These are phyloP conservation scores for Lasioglossum albipes DNA, from an alignment of 1,140 invertebrate genomes.

Conservation along the genomic window DNA sequence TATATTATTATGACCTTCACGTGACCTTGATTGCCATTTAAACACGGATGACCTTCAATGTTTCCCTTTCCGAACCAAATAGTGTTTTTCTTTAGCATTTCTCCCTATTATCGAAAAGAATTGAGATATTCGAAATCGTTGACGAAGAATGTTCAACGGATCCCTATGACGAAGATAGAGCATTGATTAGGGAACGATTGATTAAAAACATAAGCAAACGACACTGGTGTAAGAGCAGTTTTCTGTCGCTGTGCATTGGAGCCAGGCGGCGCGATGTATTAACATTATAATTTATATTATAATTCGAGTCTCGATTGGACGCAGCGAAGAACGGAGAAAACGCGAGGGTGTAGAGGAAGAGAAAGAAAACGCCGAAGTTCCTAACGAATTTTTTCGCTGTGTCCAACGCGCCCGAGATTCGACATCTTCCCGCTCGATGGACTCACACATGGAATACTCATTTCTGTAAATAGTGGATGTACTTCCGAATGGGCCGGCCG, in stretches of 20 bases:
- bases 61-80: too few species aligned
- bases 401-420: slow-evolving; percentile 1
- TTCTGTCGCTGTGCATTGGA: not conserved
- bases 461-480: slow-evolving; percentile 49
- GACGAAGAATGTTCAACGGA: too few species aligned
- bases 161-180: too few species aligned
- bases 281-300: slow-evolving; percentile 1
- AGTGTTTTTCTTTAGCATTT: too few species aligned
- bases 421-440: not conserved
- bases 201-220: too few species aligned
- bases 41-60: too few species aligned
- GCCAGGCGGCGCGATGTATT: not conserved
- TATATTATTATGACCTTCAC: too few species aligned
- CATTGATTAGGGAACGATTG: too few species aligned
- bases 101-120: too few species aligned
- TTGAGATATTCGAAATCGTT: too few species aligned
- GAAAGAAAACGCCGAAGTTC: slow-evolving; percentile 43
- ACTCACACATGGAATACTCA: slow-evolving; percentile 30
- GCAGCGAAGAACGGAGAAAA: not conserved
- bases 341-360: not conserved
- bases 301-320: not conserved
- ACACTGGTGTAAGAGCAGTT: too few species aligned
- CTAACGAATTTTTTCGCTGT: slow-evolving; percentile 27
- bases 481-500: slow-evolving; percentile 44
- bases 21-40: too few species aligned